Conservation (phyloP, 2,797 vertebrate species). For the Allobates femoralis region DNA sequence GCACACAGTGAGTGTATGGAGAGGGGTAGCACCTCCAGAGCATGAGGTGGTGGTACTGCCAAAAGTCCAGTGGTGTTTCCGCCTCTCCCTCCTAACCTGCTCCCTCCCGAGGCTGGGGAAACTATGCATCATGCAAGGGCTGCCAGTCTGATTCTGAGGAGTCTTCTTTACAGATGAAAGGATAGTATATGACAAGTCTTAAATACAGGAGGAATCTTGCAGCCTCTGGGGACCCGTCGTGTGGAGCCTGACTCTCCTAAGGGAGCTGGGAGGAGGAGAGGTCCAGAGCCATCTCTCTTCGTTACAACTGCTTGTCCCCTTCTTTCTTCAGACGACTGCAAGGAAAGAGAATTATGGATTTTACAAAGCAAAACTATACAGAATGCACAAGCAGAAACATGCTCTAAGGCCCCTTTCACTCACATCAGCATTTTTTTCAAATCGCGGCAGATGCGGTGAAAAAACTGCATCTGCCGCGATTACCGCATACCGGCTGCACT, state of each 20-base stretch:
- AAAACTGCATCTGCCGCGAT: no score
- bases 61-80: conserved; percentile 78
- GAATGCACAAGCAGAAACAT: not conserved
- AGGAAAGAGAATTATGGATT: conserved; percentile 64
- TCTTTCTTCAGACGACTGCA: conserved; percentile 99
- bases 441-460: no score
- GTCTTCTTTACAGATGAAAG: conserved; percentile 87
- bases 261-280: conserved; percentile 42
- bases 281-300: conserved; percentile 53
- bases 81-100: conserved; percentile 77
- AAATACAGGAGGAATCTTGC: conserved; percentile 69
- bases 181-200: conserved; percentile 85
- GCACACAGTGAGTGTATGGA: conserved; percentile 89
- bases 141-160: conserved; percentile 86
- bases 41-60: conserved; percentile 71
- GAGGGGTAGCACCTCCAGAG: conserved; percentile 94
- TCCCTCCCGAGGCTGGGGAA: conserved; percentile 73
- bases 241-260: conserved; percentile 66
- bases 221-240: conserved; percentile 65
- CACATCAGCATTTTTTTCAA: no score
- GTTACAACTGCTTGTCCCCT: conserved; percentile 98
- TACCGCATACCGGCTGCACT: no score
- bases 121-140: conserved; percentile 89
- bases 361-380: not conserved
- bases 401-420: no score